Evolutionary conservation across 2,888 invertebrate genomes (phyloP), one percentile per base, ranked within the genome.

Genomic region (Xiphydria camelus): DNA sequence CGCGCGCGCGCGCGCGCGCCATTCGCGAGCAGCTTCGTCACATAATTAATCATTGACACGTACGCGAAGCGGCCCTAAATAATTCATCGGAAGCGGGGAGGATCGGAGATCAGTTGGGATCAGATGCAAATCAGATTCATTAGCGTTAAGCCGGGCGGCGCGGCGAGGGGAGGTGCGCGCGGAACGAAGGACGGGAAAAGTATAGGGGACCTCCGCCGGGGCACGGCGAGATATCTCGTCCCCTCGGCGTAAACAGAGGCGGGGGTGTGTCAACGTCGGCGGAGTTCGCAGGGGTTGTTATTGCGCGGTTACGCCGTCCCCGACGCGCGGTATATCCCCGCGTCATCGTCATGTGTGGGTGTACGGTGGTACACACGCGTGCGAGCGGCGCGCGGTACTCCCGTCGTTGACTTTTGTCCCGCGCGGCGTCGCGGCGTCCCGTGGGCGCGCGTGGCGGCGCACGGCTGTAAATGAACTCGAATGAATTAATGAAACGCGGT

Each of bases 101-200:
- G 38, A 38, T 33, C 38, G 61, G 59, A 62, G 65, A 70, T 70
- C 69, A 65, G 61, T 56, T 48, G 57, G 70, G 72, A 71, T 74
- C 70, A 66, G 67, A 74, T 74, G 74, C 68, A 74, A 74, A 74
- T 74, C 64, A 68, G 68, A 70, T 72, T 73, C 73, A 73, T 74
- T 73, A 73, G 65, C 57, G 66, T 57, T 66, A 62, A 68, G 66
- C 67, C 60, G 51, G 52, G 12, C 15, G 29, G 29, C 53, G 42
- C 29, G 46, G 45, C 43, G 39, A 38, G 41, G 12, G 26, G 33
- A 41, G 14, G 31, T 37, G 44, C 40, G 37, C n/a, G 49, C 10
- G 44, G 37, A 37, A 51, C 18, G 26, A 26, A 29, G 18, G 40
- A 37, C 45, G 18, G 46, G 40, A 42, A 39, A 45, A 47, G n/a